Base-by-base conservation (phyloP, 2,113 vertebrate genomes). In the Pomatostomus ruficeps region DNA sequence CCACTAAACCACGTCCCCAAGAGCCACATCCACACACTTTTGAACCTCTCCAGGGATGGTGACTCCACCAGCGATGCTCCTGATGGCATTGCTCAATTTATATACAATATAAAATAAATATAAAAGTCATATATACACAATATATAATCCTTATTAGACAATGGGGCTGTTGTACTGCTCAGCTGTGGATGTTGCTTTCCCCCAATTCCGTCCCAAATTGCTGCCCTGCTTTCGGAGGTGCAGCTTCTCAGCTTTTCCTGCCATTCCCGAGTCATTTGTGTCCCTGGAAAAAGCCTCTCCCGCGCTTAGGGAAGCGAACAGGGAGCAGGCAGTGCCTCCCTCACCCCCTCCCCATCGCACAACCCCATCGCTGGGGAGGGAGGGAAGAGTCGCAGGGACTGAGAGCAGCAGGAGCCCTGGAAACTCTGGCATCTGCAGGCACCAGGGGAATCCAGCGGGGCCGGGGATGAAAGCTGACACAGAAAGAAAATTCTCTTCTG, bases 301-400 rank as follows among this genome's bases (percentile, higher is more conserved):
- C 23, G 1, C 1, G 3, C 67, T 19, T 12, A 9, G 51, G 59
- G 42, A 38, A 29, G 33, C 4, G 16, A 31, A 61, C 49, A 17
- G 7, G 8, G 85, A 54, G 46, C 4, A 13, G 74, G 38, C 35
- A 28, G 59, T 9, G 49, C n/a, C 26, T 17, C 20, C 45, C 40
- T 61, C 65, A 23, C 6, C 20, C 8, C 10, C 17, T 29, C 9
- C 4, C 25, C 61, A 28, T 12, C 35, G 17, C 45, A 29, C 26
- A 55, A 12, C 31, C 49, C 62, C 63, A 21, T 2, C 0, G 1
- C 28, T 4, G 12, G 51, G 67, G 5, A 0, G 6, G 70, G 45
- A 73, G 35, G 77, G 54, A 38, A 61, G 49, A 48, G 42, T 17
- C 33, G 0, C 46, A 43, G 67, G 35, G 77, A 42, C 16, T n/a